A percentile compares a stretch with the other conserved stretches of the same genome.
Evolutionary conservation across 2,888 invertebrate genomes (phyloP).

Genomic region (Napeogenes sylphis): DNA sequence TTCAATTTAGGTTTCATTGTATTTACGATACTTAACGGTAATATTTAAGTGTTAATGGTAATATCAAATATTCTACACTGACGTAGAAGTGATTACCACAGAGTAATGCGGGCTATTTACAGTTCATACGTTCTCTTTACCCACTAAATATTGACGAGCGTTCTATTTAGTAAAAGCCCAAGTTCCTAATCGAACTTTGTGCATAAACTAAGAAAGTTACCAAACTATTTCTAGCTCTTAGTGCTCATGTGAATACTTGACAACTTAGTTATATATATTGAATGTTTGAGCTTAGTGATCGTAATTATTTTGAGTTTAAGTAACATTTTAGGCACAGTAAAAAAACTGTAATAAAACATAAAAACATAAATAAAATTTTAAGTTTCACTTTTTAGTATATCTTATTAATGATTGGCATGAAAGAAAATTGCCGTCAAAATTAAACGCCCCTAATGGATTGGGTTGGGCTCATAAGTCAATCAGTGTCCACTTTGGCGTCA

Average conservation of each 20-base stretch:
- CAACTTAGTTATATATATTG: constrained; percentile 20
- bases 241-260: constrained; percentile 26
- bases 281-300: constrained; percentile 21
- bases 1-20: too few relatives aligned
- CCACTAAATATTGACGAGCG: constrained; percentile 31
- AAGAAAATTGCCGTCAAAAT: constrained; percentile 8
- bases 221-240: constrained; percentile 32
- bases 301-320: constrained; percentile 3
- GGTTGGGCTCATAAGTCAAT: constrained; percentile 8
- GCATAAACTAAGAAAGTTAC: constrained; percentile 27
- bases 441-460: constrained; percentile 7
- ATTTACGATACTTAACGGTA: too few relatives aligned
- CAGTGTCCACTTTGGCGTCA: constrained; percentile 7
- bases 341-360: too few relatives aligned
- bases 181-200: constrained; percentile 34
- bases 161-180: constrained; percentile 31
- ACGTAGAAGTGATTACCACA: constrained; percentile 3
- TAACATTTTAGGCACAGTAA: too few relatives aligned
- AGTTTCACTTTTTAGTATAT: neutral
- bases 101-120: constrained; percentile 7
- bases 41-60: too few relatives aligned
- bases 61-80: too few relatives aligned
- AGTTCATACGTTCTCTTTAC: constrained; percentile 6
- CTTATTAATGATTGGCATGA: neutral
- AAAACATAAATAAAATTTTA: too few relatives aligned